Evolutionary conservation across 1,140 invertebrate species (phyloP).

Genomic region (Drosophila repleta): DNA sequence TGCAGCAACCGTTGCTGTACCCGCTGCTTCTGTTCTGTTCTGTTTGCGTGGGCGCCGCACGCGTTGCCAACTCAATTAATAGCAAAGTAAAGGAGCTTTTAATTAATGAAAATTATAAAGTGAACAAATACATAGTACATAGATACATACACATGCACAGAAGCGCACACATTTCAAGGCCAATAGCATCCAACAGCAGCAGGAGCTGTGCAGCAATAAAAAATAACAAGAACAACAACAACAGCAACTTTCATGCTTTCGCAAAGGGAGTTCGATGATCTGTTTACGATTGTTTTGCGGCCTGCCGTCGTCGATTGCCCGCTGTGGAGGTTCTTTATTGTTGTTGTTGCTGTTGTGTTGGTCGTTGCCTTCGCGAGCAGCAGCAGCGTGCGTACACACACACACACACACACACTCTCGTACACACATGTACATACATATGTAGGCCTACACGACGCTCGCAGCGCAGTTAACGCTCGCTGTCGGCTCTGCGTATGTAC

Average conservation of each 20-base stretch:
- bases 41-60: conserved; percentile 71
- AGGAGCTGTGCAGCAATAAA: conserved; percentile 8
- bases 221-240: too few species aligned
- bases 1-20: conserved; percentile 1
- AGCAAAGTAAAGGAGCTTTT: conserved; percentile 47
- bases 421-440: background rate
- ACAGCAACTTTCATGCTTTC: conserved; percentile 15
- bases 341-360: conserved; percentile 39
- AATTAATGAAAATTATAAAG: conserved; percentile 79
- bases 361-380: conserved; percentile 48
- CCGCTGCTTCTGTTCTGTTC: conserved; percentile 26
- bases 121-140: conserved; percentile 30
- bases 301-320: conserved; percentile 23
- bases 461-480: conserved; percentile 40
- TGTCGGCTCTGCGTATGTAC: conserved; percentile 60
- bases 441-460: conserved; percentile 34
- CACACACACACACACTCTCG: background rate
- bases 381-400: background rate
- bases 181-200: conserved; percentile 39
- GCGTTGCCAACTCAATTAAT: conserved; percentile 79
- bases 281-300: conserved; percentile 73
- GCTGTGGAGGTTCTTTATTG: conserved; percentile 27
- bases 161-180: conserved; percentile 56
- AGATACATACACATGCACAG: conserved; percentile 18
- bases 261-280: conserved; percentile 72